Conservation (phyloP, 2,888 invertebrate species). For the Tanypteryx hageni region DNA sequence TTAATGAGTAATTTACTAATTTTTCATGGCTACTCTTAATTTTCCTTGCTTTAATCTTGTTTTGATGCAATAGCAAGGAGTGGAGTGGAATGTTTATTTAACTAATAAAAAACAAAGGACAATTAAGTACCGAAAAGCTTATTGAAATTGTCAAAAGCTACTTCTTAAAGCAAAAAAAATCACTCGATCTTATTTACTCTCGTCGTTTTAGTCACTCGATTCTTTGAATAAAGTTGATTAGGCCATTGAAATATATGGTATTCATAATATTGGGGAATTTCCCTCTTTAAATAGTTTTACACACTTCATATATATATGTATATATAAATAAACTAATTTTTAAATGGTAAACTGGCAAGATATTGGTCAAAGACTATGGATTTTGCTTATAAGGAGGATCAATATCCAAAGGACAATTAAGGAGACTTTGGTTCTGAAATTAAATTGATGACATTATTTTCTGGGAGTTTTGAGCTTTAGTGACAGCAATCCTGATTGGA, state of each 20-base stretch:
- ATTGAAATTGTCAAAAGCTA: background rate
- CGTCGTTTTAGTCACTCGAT: background rate
- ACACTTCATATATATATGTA: background rate
- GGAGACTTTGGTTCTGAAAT: background rate
- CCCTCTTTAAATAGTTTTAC: background rate
- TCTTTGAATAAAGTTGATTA: background rate
- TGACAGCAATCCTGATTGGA: background rate
- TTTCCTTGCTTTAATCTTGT: background rate
- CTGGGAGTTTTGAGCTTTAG: constrained; percentile 8
- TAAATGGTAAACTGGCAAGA: constrained; percentile 16
- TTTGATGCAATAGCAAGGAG: background rate
- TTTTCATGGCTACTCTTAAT: background rate
- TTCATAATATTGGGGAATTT: background rate
- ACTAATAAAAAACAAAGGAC: constrained; percentile 6
- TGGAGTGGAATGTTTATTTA: background rate
- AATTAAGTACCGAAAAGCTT: background rate
- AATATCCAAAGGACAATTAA: constrained; percentile 39
- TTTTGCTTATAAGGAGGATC: background rate
- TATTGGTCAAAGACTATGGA: constrained; percentile 32
- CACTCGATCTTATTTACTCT: background rate
- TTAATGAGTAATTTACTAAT: background rate
- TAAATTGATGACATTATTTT: background rate
- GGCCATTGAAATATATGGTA: constrained; percentile 18
- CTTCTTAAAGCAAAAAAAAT: background rate
- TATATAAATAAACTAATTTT: constrained; percentile 22